These are phyloP conservation scores for Pissodes strobi DNA, from an alignment of 1,140 invertebrate species.

Conservation along the genomic window DNA sequence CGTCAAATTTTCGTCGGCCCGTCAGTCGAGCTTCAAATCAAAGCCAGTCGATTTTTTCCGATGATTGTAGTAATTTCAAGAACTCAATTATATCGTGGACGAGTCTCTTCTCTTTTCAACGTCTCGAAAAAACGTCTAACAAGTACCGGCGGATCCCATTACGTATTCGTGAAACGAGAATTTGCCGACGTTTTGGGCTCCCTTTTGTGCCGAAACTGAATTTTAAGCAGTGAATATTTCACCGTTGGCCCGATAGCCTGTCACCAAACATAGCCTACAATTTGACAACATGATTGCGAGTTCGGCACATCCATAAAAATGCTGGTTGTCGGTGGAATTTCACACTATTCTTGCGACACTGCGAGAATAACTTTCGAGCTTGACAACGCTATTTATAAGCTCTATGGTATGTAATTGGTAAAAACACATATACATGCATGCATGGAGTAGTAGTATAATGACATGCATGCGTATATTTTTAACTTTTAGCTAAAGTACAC, in stretches of 20 bases:
- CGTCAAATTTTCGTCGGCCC: not conserved
- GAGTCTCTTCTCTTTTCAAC: constrained; percentile 1
- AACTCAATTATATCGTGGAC: constrained; percentile 25
- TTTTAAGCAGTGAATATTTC: constrained; percentile 49
- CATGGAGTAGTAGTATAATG: too few relatives aligned
- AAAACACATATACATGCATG: too few relatives aligned
- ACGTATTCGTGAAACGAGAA: constrained; percentile 39
- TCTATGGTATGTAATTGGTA: too few relatives aligned
- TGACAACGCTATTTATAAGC: too few relatives aligned
- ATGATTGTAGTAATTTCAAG: constrained; percentile 18
- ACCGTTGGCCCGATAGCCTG: constrained; percentile 40
- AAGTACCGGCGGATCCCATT: constrained; percentile 26
- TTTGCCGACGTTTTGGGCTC: constrained; percentile 37
- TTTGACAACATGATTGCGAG: constrained; percentile 48
- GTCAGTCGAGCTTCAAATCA: not conserved
- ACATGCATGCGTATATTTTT: too few relatives aligned
- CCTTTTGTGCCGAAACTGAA: constrained; percentile 42
- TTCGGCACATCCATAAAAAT: constrained; percentile 34
- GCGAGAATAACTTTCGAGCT: too few relatives aligned
- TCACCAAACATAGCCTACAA: constrained; percentile 42
- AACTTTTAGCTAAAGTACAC: too few relatives aligned
- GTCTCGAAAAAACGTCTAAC: constrained; percentile 20
- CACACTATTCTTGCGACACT: too few relatives aligned
- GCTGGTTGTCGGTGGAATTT: too few relatives aligned
- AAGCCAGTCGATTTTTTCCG: constrained; percentile 3